Percentiles rank a stretch among this genome's conserved stretches.
Conservation (phyloP, 1,140 invertebrate genomes). For the Alviniconcha marisindica region DNA sequence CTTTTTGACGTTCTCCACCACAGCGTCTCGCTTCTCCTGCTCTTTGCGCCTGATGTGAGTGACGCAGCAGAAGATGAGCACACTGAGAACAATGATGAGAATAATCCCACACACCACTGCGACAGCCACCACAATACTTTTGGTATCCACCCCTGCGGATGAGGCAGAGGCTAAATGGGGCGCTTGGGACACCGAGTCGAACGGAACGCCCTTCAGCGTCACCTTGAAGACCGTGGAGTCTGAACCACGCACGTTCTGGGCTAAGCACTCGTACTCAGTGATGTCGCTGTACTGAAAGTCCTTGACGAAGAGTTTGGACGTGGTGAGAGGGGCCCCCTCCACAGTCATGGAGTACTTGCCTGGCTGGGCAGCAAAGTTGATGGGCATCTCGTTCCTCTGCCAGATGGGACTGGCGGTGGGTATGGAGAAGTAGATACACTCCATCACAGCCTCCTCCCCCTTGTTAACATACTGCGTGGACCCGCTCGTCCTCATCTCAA, state of each 20-base stretch:
- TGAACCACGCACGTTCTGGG: conserved; percentile 60
- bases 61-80: conserved; percentile 52
- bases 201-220: conserved; percentile 53
- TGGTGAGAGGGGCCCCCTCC: conserved; percentile 32
- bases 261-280: conserved; percentile 63
- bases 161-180: background rate
- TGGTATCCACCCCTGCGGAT: conserved; percentile 41
- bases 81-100: conserved; percentile 49
- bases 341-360: conserved; percentile 49
- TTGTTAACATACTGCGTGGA: conserved; percentile 31
- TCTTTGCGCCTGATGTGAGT: conserved; percentile 44
- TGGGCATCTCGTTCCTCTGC: conserved; percentile 49
- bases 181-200: conserved; percentile 23
- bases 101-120: conserved; percentile 60
- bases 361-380: conserved; percentile 24
- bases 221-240: conserved; percentile 57
- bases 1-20: conserved; percentile 59
- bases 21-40: conserved; percentile 50
- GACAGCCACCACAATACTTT: conserved; percentile 59
- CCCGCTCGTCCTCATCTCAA: conserved; percentile 59
- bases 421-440: conserved; percentile 60
- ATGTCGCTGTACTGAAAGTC: conserved; percentile 58
- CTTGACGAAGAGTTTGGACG: conserved; percentile 50
- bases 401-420: conserved; percentile 53
- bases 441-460: conserved; percentile 48